Conservation (phyloP, 2,888 invertebrate species). For the Dusona sp. region DNA sequence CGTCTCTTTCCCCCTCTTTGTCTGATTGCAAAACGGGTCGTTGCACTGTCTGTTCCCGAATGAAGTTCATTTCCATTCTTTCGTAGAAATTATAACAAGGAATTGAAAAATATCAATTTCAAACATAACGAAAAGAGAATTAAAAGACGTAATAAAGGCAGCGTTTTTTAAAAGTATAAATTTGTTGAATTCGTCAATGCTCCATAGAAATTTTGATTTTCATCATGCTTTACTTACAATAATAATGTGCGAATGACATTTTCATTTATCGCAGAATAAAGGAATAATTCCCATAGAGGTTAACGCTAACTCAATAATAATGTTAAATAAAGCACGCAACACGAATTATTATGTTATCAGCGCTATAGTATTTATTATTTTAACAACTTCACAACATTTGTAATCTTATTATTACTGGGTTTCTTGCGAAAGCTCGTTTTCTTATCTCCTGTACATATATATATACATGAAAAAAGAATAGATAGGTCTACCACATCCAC, state of each 20-base stretch:
- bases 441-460: conserved; percentile 15
- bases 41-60: not conserved
- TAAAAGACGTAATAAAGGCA: not conserved
- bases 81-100: not conserved
- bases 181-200: not conserved
- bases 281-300: not conserved
- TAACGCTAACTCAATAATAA: not conserved
- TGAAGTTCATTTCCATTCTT: conserved; percentile 8
- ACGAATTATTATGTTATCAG: not conserved
- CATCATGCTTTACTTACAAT: not conserved
- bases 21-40: conserved; percentile 3
- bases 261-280: not conserved
- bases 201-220: not conserved
- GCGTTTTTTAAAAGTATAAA: not conserved
- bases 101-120: not conserved
- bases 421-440: conserved; percentile 31
- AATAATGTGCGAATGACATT: not conserved
- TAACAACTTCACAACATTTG: conserved; percentile 15
- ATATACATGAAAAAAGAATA: conserved; percentile 10
- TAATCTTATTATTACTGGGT: conserved; percentile 40
- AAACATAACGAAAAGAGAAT: not conserved
- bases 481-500: conserved; percentile 55
- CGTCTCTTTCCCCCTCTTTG: conserved; percentile 1
- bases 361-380: conserved; percentile 2
- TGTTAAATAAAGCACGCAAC: not conserved